A percentile compares a stretch with the other conserved stretches of the same genome.
These are phyloP conservation scores for Polypterus bichir DNA, from an alignment of 2,113 vertebrate genomes.

Conservation along the genomic window DNA sequence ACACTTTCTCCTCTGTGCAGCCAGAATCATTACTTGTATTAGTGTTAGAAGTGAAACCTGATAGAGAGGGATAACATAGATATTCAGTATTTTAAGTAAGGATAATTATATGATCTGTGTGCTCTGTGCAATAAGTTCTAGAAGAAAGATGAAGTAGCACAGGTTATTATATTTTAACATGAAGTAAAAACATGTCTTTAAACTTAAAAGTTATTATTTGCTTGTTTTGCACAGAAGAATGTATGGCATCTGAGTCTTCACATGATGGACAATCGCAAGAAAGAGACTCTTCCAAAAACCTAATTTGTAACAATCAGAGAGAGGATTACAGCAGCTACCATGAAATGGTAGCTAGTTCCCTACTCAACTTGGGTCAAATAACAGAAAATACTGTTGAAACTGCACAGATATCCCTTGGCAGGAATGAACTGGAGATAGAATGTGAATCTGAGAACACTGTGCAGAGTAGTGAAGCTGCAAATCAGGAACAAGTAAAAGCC, in stretches of 20 bases:
- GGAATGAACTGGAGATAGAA: constrained; percentile 21
- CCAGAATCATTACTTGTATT: too few relatives aligned
- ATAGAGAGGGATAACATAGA: too few relatives aligned
- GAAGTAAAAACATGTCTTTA: too few relatives aligned
- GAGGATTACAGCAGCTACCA: constrained; percentile 59
- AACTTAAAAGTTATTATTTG: background rate
- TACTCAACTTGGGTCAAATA: constrained; percentile 68
- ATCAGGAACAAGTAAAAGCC: constrained; percentile 34
- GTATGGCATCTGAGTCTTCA: constrained; percentile 38
- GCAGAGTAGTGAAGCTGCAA: constrained; percentile 12
- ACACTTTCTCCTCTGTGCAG: too few relatives aligned
- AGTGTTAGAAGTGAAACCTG: too few relatives aligned
- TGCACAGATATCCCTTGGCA: constrained; percentile 32
- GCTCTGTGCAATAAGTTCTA: too few relatives aligned
- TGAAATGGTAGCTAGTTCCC: constrained; percentile 72
- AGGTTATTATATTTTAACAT: too few relatives aligned
- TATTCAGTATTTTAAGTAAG: too few relatives aligned
- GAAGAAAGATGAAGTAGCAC: too few relatives aligned
- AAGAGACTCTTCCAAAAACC: constrained; percentile 12
- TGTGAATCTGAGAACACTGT: constrained; percentile 30
- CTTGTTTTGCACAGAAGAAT: constrained; percentile 40
- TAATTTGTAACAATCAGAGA: constrained; percentile 23
- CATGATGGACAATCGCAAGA: constrained; percentile 14
- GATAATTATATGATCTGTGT: too few relatives aligned
- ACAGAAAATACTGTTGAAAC: constrained; percentile 42